A percentile compares a stretch with the other conserved stretches of the same genome.
Evolutionary conservation across 1,140 invertebrate species (phyloP).

Genomic region (Drosophila burlai): DNA sequence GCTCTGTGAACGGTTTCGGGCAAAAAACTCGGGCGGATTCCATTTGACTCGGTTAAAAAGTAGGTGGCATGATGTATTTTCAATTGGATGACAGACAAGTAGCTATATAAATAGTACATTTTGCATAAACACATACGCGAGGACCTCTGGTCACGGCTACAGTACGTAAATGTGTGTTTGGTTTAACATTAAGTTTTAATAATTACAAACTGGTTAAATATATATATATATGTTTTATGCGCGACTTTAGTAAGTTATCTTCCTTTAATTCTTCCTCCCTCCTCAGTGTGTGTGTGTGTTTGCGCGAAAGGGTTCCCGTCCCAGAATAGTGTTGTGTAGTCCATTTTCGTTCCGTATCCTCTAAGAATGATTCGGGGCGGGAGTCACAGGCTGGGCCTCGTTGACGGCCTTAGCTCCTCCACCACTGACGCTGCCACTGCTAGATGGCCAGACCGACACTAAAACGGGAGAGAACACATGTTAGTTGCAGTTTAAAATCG

Average conservation of each 20-base stretch:
- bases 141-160: conserved; percentile 40
- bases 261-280: conserved; percentile 36
- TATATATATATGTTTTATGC: conserved; percentile 19
- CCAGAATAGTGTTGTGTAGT: conserved; percentile 28
- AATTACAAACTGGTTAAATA: conserved; percentile 62
- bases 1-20: conserved; percentile 5
- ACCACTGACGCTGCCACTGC: conserved; percentile 62
- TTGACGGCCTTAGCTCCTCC: conserved; percentile 40
- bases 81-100: conserved; percentile 37
- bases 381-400: conserved; percentile 11
- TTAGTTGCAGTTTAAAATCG: conserved; percentile 1
- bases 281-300: conserved; percentile 15
- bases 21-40: not conserved
- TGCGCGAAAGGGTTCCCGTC: conserved; percentile 55
- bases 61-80: conserved; percentile 43
- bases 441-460: conserved; percentile 73
- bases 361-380: not conserved
- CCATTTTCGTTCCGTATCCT: conserved; percentile 33
- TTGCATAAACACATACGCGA: conserved; percentile 21
- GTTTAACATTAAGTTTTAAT: conserved; percentile 69
- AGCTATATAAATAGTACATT: conserved; percentile 42
- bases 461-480: conserved; percentile 35
- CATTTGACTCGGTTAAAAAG: conserved; percentile 20
- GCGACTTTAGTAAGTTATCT: conserved; percentile 55
- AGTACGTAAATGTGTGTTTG: conserved; percentile 48